phyloP scores from a whole-genome alignment of 2,113 vertebrate genomes.

The Archilochus colubris region DNA sequence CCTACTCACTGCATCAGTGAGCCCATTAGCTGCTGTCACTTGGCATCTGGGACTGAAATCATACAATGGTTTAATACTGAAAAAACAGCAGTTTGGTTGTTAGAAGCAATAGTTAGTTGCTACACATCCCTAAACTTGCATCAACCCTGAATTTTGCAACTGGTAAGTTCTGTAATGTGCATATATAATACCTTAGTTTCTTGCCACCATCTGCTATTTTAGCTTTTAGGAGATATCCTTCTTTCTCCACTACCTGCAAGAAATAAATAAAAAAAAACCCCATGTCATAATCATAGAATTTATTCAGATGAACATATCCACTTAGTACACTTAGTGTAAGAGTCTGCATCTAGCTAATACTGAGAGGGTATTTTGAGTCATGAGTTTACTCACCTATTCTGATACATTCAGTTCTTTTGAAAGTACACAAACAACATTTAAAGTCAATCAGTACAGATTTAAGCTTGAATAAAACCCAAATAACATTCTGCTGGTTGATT shows the following conservation, averaged over 20 bases:
- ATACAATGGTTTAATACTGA: background rate
- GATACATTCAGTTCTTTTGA: background rate
- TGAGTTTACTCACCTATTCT: background rate
- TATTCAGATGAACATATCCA: conserved; percentile 21
- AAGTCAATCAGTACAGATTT: background rate
- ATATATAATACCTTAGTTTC: conserved; percentile 83
- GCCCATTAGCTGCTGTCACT: background rate
- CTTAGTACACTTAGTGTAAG: background rate
- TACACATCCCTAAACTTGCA: background rate
- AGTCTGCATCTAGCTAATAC: background rate
- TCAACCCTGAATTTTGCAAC: background rate
- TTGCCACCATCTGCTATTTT: conserved; percentile 92
- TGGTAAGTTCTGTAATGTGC: background rate
- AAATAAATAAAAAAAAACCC: background rate
- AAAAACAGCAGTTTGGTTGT: background rate
- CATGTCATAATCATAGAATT: conserved; percentile 2
- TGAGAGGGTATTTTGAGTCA: background rate
- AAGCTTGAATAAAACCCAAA: background rate
- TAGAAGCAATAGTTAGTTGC: background rate
- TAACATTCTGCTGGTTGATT: background rate
- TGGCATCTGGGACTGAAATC: background rate
- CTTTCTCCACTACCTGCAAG: conserved; percentile 83
- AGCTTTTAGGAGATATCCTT: conserved; percentile 89
- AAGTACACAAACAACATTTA: background rate
- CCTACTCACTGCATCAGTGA: background rate